These are phyloP conservation scores for Phasia obesa DNA, from an alignment of 2,888 invertebrate genomes.

Conservation along the genomic window DNA sequence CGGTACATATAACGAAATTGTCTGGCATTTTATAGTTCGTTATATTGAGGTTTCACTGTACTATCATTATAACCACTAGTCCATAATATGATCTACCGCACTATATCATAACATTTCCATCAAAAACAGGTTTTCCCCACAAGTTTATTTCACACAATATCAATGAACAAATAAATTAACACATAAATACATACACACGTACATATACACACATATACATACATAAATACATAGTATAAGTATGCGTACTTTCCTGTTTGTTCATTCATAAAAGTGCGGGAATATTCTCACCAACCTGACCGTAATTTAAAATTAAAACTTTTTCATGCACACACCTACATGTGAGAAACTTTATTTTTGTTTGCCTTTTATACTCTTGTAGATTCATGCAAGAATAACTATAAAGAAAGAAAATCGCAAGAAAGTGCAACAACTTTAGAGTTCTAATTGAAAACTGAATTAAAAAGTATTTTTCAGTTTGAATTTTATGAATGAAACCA, in stretches of 20 bases:
- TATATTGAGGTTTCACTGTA: not conserved
- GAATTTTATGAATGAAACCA: slow-evolving; percentile 63
- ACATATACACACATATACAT: too few relatives aligned
- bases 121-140: slow-evolving; percentile 19
- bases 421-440: slow-evolving; percentile 55
- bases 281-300: slow-evolving; percentile 66
- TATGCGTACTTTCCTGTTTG: not conserved
- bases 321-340: not conserved
- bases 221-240: too few relatives aligned
- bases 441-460: slow-evolving; percentile 68
- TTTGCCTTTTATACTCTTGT: slow-evolving; percentile 11
- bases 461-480: slow-evolving; percentile 28
- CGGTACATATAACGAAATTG: too few relatives aligned
- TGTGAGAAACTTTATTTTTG: not conserved
- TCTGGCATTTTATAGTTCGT: too few relatives aligned
- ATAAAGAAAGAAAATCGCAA: slow-evolving; percentile 37
- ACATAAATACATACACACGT: not conserved
- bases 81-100: not conserved
- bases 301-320: slow-evolving; percentile 33
- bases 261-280: slow-evolving; percentile 68
- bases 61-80: too few relatives aligned
- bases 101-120: slow-evolving; percentile 1
- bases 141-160: slow-evolving; percentile 32
- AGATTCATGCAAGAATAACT: slow-evolving; percentile 16
- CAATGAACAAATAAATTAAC: not conserved